These are phyloP conservation scores for Mormyrops attenuatus DNA, from an alignment of 2,797 vertebrate species.

Conservation along the genomic window DNA sequence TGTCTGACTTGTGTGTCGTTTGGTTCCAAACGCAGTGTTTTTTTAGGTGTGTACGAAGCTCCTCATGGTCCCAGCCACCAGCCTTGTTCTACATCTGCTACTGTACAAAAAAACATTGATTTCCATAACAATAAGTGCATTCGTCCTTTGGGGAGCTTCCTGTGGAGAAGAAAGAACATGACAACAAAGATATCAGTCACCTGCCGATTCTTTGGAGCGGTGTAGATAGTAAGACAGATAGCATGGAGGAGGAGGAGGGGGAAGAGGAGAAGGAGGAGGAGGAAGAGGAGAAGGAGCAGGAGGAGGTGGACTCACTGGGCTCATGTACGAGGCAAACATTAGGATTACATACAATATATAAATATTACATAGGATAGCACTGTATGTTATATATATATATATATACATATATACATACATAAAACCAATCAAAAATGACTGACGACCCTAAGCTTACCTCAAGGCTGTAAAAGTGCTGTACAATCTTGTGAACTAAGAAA, in stretches of 20 bases:
- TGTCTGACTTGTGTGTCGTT: not conserved
- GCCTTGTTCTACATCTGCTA: slow-evolving; percentile 25
- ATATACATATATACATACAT: not conserved
- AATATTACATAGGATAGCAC: not conserved
- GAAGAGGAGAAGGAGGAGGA: not conserved
- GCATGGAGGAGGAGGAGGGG: not conserved
- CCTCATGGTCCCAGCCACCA: not conserved
- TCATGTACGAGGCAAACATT: not conserved
- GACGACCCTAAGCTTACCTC: not conserved
- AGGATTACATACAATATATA: not conserved
- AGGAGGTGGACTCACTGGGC: not conserved
- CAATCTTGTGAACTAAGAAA: not conserved
- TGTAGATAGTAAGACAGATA: not conserved
- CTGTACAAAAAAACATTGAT: slow-evolving; percentile 14
- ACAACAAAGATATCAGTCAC: not conserved
- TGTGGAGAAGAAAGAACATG: not conserved
- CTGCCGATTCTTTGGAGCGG: not conserved
- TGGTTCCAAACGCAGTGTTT: not conserved
- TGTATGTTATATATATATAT: not conserved
- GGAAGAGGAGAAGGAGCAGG: too few relatives aligned
- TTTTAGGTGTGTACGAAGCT: not conserved
- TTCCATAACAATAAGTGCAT: slow-evolving; percentile 21
- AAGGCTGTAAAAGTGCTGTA: not conserved
- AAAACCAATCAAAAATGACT: not conserved
- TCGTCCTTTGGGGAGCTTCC: slow-evolving; percentile 11